Conservation (phyloP, 2,113 vertebrate species). For the Gnathochromis pfefferi region DNA sequence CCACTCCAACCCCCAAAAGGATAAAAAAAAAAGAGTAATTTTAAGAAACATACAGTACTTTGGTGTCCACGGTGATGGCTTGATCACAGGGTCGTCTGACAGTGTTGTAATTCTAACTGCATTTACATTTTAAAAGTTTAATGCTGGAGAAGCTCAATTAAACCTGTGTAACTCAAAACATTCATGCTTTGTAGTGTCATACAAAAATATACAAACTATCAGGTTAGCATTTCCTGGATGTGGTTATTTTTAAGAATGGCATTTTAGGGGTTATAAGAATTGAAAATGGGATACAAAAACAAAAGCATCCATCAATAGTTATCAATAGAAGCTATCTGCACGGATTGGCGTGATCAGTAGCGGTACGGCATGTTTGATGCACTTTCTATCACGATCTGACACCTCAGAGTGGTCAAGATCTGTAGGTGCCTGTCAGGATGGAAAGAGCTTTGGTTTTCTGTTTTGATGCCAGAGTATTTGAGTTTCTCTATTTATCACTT, state of each 20-base stretch:
- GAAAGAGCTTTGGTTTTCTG: not conserved
- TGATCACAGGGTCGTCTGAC: not conserved
- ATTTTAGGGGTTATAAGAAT: not conserved
- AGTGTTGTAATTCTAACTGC: not conserved
- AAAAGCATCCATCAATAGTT: not conserved
- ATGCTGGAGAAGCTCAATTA: not conserved
- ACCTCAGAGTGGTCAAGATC: not conserved
- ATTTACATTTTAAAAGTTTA: not conserved
- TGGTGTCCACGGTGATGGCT: not conserved
- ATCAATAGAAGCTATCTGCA: not conserved
- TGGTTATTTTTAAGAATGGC: not conserved
- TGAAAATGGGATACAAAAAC: not conserved
- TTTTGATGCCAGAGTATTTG: not conserved
- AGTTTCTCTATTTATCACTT: not conserved
- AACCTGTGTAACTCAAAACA: not conserved
- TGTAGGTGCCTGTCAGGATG: not conserved
- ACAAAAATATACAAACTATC: not conserved
- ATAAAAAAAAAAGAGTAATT: not conserved
- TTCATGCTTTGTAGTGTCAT: not conserved
- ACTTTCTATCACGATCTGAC: not conserved
- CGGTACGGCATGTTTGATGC: not conserved
- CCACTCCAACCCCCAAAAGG: not conserved
- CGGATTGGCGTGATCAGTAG: not conserved
- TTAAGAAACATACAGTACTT: not conserved
- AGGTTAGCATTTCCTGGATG: not conserved